A percentile compares a stretch with the other conserved stretches of the same genome.
Conservation (phyloP, 2,797 vertebrate species). For the Xiphorhynchus erythropygius region DNA sequence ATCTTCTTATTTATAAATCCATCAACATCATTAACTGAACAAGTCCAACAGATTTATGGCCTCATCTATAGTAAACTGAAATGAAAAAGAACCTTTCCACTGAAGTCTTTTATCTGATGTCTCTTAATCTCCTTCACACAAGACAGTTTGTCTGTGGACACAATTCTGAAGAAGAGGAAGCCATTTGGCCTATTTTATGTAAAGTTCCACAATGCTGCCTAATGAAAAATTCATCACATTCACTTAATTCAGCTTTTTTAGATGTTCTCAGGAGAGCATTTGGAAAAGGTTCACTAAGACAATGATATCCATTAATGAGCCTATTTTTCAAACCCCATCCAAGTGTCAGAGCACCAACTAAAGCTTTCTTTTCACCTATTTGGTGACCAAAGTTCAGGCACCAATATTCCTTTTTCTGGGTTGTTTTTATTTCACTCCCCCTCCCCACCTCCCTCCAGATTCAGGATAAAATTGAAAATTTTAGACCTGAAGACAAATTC, state of each 20-base stretch:
- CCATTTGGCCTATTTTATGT: not conserved
- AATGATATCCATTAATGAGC: not conserved
- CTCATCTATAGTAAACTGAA: not conserved
- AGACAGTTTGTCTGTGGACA: not conserved
- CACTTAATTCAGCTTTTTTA: conserved; percentile 12
- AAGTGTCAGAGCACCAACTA: not conserved
- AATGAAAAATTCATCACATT: conserved; percentile 24
- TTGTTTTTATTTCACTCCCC: not conserved
- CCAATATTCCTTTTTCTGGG: not conserved
- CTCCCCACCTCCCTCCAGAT: no score
- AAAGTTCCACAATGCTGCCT: not conserved
- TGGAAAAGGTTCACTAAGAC: not conserved
- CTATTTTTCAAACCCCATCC: not conserved
- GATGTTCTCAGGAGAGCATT: not conserved
- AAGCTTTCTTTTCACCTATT: not conserved
- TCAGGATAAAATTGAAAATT: not conserved
- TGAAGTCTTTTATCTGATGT: not conserved
- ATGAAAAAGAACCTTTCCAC: not conserved
- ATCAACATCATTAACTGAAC: not conserved
- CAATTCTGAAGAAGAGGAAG: not conserved
- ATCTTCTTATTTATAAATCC: not conserved
- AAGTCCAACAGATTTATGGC: not conserved
- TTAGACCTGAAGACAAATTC: not conserved
- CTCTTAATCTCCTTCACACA: not conserved
- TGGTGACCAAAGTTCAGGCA: not conserved